Conservation (phyloP, 1,140 invertebrate genomes). For the Octopus bimaculoides region DNA sequence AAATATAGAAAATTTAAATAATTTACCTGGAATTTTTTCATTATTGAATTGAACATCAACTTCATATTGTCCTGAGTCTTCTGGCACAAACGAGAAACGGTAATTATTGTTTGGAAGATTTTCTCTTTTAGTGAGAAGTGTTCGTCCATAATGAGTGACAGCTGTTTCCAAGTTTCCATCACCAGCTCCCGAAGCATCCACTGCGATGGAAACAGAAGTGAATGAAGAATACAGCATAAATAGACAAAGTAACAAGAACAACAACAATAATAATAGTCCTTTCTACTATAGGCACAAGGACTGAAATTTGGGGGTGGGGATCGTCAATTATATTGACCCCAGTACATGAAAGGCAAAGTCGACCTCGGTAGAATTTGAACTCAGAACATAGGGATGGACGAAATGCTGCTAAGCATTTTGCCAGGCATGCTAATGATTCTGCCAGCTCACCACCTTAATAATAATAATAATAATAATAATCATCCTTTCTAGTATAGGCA, state of each 20-base stretch:
- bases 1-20: neutral
- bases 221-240: neutral
- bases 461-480: too few relatives aligned
- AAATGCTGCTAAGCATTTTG: too few relatives aligned
- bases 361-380: too few relatives aligned
- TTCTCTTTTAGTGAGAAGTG: constrained; percentile 69
- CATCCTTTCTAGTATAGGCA: too few relatives aligned
- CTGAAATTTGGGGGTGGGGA: too few relatives aligned
- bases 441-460: too few relatives aligned
- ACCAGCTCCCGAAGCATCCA: constrained; percentile 59
- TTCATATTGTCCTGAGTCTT: constrained; percentile 76
- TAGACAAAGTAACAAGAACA: neutral
- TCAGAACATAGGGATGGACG: too few relatives aligned
- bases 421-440: too few relatives aligned
- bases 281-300: too few relatives aligned
- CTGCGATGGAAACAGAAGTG: constrained; percentile 21
- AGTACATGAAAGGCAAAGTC: too few relatives aligned
- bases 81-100: constrained; percentile 80
- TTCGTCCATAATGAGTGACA: constrained; percentile 74
- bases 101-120: constrained; percentile 62
- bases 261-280: too few relatives aligned
- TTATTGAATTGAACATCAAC: constrained; percentile 78
- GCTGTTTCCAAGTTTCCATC: constrained; percentile 76
- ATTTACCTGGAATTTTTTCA: constrained; percentile 54
- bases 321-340: too few relatives aligned